Conservation (phyloP, 1,140 invertebrate genomes). For the Philotrypesis tridentata region DNA sequence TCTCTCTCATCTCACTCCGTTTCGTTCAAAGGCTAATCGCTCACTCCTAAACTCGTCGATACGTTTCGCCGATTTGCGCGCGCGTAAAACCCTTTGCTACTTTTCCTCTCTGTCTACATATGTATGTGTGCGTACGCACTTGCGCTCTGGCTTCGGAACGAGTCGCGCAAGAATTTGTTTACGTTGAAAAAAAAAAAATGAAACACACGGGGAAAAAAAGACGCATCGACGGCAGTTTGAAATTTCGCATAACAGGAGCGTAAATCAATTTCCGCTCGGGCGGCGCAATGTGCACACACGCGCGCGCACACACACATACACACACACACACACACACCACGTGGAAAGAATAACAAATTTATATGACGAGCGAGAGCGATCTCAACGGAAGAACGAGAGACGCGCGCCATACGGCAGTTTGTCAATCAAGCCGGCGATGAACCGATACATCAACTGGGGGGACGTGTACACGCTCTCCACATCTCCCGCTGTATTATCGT, state of each 20-base stretch:
- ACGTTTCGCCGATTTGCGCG: too few relatives aligned
- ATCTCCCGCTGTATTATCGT: not conserved
- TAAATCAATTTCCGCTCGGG: not conserved
- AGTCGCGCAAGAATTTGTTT: too few relatives aligned
- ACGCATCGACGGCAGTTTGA: not conserved
- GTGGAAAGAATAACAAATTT: not conserved
- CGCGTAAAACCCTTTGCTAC: too few relatives aligned
- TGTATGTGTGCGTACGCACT: too few relatives aligned
- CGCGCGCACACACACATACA: not conserved
- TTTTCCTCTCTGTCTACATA: too few relatives aligned
- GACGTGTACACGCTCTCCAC: not conserved
- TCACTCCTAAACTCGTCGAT: too few relatives aligned
- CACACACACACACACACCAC: not conserved
- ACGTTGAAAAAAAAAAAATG: too few relatives aligned
- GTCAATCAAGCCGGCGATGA: not conserved
- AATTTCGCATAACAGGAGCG: not conserved
- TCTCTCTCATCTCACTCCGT: too few relatives aligned
- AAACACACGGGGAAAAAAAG: too few relatives aligned
- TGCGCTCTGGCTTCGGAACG: too few relatives aligned
- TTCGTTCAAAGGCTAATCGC: too few relatives aligned
- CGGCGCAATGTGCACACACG: too few relatives aligned
- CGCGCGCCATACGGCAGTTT: not conserved
- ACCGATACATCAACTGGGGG: not conserved
- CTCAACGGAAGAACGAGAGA: not conserved
- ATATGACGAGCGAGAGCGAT: not conserved